Percentiles rank a stretch among this genome's conserved stretches.
phyloP scores from a whole-genome alignment of 1,140 invertebrate species.

The Drosophila nannoptera region DNA sequence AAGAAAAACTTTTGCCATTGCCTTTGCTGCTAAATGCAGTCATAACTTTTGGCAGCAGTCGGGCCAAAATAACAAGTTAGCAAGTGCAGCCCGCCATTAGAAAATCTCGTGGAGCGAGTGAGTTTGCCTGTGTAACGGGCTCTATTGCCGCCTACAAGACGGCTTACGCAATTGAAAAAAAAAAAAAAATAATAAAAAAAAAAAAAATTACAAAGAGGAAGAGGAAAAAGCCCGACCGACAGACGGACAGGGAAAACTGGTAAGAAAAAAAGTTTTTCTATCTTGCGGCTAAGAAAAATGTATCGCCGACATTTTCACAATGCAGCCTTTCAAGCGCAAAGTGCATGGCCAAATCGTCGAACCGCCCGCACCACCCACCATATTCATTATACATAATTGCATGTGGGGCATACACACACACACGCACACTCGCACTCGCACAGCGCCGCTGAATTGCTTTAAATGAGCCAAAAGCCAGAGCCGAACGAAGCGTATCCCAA shows the following conservation, averaged over 20 bases:
- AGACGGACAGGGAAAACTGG: too few species aligned
- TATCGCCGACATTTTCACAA: conserved; percentile 68
- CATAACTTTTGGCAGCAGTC: conserved; percentile 73
- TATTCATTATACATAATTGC: conserved; percentile 74
- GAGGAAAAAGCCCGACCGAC: too few species aligned
- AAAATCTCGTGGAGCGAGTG: conserved; percentile 40
- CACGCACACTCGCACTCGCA: too few species aligned
- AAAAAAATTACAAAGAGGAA: conserved; percentile 40
- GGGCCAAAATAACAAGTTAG: conserved; percentile 50
- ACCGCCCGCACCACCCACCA: conserved; percentile 9
- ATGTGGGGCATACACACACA: conserved; percentile 48
- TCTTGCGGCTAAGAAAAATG: conserved; percentile 57
- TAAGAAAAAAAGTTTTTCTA: conserved; percentile 60
- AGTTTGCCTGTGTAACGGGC: conserved; percentile 29
- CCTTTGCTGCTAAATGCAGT: conserved; percentile 68
- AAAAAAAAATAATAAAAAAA: conserved; percentile 39
- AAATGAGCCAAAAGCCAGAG: conserved; percentile 62
- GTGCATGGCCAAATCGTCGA: conserved; percentile 41
- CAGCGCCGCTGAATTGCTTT: conserved; percentile 65
- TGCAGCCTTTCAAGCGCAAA: conserved; percentile 77
- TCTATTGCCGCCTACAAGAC: conserved; percentile 60
- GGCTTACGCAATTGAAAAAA: conserved; percentile 60
- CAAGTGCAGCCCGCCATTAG: conserved; percentile 73
- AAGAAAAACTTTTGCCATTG: conserved; percentile 60
- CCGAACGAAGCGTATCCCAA: conserved; percentile 73